These are phyloP conservation scores for Atta colombica DNA, from an alignment of 1,140 invertebrate genomes.

Conservation along the genomic window DNA sequence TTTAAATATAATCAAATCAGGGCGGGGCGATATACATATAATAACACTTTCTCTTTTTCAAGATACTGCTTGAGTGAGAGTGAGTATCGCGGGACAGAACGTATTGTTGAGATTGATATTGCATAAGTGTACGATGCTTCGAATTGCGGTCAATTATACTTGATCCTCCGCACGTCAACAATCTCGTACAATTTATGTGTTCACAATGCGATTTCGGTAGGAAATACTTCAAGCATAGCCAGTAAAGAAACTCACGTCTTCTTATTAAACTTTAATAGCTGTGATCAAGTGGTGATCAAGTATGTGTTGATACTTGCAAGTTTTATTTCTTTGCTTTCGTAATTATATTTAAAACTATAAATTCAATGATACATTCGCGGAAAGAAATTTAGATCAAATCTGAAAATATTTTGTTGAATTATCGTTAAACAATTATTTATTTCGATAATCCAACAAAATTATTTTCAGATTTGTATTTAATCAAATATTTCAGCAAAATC, in stretches of 20 bases:
- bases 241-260: neutral
- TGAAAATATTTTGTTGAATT: too few relatives aligned
- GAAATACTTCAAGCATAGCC: neutral
- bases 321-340: neutral
- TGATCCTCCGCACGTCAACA: conserved; percentile 68
- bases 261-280: conserved; percentile 17
- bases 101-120: conserved; percentile 57
- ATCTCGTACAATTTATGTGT: conserved; percentile 58
- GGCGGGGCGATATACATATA: conserved; percentile 21
- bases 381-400: too few relatives aligned
- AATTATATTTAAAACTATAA: neutral
- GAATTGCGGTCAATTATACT: conserved; percentile 42
- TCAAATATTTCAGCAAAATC: too few relatives aligned
- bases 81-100: conserved; percentile 15
- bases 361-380: neutral
- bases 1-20: conserved; percentile 37
- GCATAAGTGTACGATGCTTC: conserved; percentile 26
- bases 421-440: too few relatives aligned
- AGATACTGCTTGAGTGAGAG: conserved; percentile 46
- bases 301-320: neutral
- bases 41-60: conserved; percentile 59
- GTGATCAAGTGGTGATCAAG: neutral
- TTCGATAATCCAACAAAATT: too few relatives aligned
- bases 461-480: too few relatives aligned
- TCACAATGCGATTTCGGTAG: conserved; percentile 24